phyloP scores from a whole-genome alignment of 2,797 vertebrate genomes.

The Cephalopachus bancanus region DNA sequence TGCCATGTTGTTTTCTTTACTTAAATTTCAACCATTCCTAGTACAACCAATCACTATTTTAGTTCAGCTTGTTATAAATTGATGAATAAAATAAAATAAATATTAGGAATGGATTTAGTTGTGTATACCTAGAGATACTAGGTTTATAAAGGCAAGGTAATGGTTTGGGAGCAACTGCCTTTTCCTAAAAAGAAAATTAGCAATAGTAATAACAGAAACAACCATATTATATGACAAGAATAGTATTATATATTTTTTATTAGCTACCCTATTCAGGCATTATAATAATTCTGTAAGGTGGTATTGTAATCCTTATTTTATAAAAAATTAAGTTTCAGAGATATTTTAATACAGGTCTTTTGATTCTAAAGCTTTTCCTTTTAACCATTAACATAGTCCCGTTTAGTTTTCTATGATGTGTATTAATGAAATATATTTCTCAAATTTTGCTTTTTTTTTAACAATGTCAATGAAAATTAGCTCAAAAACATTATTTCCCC shows the following conservation, averaged over 20 bases:
- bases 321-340: slow-evolving; percentile 5
- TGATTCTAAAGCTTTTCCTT: not conserved
- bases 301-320: slow-evolving; percentile 1
- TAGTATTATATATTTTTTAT: not conserved
- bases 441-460: not conserved
- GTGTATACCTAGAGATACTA: not conserved
- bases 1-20: not conserved
- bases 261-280: not conserved
- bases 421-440: slow-evolving; percentile 2
- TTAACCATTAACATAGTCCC: not conserved
- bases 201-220: not conserved
- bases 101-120: not conserved
- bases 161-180: not conserved
- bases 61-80: not conserved
- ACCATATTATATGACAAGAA: not conserved
- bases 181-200: not conserved
- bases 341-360: not conserved
- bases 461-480: not conserved
- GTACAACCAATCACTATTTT: not conserved
- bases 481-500: not conserved
- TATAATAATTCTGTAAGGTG: not conserved
- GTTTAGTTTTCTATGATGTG: not conserved
- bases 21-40: slow-evolving; percentile 23
- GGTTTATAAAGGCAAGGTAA: not conserved
- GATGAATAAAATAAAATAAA: not conserved